Percentiles rank a stretch among this genome's conserved stretches.
Conservation (phyloP, 2,113 vertebrate genomes). For the Pseudorectes ferrugineus region DNA sequence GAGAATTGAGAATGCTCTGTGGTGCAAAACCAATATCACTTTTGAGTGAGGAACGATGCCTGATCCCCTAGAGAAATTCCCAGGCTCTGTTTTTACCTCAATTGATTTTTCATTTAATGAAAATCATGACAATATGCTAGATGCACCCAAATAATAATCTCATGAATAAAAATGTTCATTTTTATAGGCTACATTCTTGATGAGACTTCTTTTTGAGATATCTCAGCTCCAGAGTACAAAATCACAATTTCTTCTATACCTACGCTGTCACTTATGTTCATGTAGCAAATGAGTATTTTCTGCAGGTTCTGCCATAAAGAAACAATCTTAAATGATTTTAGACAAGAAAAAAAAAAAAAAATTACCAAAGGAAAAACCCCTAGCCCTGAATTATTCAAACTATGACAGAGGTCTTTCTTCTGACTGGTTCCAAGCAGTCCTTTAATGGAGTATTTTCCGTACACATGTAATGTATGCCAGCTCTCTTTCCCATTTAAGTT, state of each 20-base stretch:
- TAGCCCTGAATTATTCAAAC: constrained; percentile 33
- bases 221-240: background rate
- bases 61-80: constrained; percentile 9
- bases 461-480: background rate
- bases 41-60: background rate
- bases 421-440: background rate
- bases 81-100: background rate
- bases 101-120: constrained; percentile 34
- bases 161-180: background rate
- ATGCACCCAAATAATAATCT: background rate
- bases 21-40: background rate
- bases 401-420: background rate
- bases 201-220: background rate
- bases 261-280: background rate
- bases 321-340: background rate
- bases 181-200: background rate
- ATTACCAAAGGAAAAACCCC: background rate
- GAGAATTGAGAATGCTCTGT: constrained; percentile 21
- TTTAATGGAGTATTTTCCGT: constrained; percentile 22
- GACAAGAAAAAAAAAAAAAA: background rate
- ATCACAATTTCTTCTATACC: background rate
- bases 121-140: background rate
- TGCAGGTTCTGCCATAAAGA: background rate
- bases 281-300: background rate
- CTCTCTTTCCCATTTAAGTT: background rate